These are phyloP conservation scores for Oxystoma pomonae DNA, from an alignment of 2,888 invertebrate genomes.

Conservation along the genomic window DNA sequence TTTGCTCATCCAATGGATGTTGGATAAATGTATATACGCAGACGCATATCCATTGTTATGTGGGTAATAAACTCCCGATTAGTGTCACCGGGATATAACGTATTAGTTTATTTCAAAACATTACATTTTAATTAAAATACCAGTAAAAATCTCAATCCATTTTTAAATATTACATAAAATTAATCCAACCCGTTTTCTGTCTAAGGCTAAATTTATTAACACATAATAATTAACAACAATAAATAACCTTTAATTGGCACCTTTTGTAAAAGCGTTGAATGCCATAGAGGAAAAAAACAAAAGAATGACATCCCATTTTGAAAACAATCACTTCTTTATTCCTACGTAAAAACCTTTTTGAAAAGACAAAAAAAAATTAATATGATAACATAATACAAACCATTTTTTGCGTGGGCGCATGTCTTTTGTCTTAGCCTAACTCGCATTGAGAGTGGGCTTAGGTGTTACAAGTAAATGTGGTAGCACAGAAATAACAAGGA, in stretches of 20 bases:
- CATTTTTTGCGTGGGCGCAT: background rate
- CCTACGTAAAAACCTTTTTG: background rate
- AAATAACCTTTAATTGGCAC: background rate
- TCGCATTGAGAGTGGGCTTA: background rate
- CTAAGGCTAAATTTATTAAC: background rate
- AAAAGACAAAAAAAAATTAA: background rate
- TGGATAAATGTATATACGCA: no score
- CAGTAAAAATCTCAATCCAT: no score
- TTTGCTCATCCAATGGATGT: no score
- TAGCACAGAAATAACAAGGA: no score
- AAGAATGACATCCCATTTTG: background rate
- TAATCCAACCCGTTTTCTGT: background rate
- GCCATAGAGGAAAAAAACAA: background rate
- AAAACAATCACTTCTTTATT: background rate
- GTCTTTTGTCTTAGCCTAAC: background rate
- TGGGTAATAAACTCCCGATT: no score
- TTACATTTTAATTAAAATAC: no score
- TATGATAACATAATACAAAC: background rate
- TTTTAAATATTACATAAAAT: no score
- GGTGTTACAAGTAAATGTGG: no score
- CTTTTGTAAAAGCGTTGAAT: background rate
- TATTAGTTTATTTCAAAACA: no score
- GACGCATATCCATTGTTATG: no score
- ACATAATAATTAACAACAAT: background rate
- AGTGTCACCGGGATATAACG: no score